phyloP scores from a whole-genome alignment of 2,797 vertebrate species.

The Triplophysa bombifrons region DNA sequence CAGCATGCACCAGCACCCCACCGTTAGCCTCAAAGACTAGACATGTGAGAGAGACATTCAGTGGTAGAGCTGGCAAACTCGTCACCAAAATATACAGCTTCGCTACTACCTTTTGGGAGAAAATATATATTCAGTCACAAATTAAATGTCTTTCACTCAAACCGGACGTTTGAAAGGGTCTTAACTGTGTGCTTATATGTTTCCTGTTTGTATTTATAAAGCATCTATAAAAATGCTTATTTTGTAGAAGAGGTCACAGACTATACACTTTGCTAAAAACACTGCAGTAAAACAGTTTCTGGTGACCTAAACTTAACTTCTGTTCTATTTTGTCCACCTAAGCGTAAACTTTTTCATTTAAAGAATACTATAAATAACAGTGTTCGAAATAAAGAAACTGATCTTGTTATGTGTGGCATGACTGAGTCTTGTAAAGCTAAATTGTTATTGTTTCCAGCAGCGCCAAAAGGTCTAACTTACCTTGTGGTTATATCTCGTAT shows the following conservation, averaged over 20 bases:
- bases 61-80: slow-evolving; percentile 48
- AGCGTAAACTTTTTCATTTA: slow-evolving; percentile 64
- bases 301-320: slow-evolving; percentile 63
- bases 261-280: slow-evolving; percentile 56
- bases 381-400: slow-evolving; percentile 53
- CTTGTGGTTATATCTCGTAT: slow-evolving; percentile 57
- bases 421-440: slow-evolving; percentile 67
- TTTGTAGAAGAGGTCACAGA: slow-evolving; percentile 43
- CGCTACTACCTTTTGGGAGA: slow-evolving; percentile 39
- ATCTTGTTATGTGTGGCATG: slow-evolving; percentile 54
- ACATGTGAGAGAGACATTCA: slow-evolving; percentile 57
- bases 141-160: slow-evolving; percentile 27
- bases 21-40: slow-evolving; percentile 56
- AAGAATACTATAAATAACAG: slow-evolving; percentile 62
- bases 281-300: slow-evolving; percentile 64
- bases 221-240: slow-evolving; percentile 57
- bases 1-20: slow-evolving; percentile 49
- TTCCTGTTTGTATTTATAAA: slow-evolving; percentile 64
- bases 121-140: slow-evolving; percentile 40
- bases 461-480: slow-evolving; percentile 61
- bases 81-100: slow-evolving; percentile 47
- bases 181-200: slow-evolving; percentile 50
- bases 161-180: slow-evolving; percentile 46
- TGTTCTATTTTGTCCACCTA: slow-evolving; percentile 58
- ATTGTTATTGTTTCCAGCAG: slow-evolving; percentile 70